Base-by-base conservation (phyloP, 2,888 invertebrate species). In the Sarcophaga caerulescens region DNA sequence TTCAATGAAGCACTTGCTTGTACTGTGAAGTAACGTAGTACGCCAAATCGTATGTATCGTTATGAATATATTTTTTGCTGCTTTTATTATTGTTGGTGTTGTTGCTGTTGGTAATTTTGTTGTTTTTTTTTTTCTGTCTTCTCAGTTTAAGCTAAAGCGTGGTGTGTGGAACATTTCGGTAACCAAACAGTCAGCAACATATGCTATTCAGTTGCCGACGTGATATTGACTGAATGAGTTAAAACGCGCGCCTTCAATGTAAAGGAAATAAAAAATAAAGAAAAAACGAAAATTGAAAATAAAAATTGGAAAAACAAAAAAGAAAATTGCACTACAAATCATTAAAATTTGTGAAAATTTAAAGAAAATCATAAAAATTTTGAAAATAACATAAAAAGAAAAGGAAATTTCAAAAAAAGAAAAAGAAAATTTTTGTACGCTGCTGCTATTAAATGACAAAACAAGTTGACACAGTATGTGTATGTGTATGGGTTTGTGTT, bases 181-280 rank as follows among this genome's bases (percentile, higher is more conserved):
- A 85, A 85, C 70, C 81, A 85, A 75, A 80, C 82, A 77, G 21
- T 1, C 10, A 60, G n/a, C 60, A 60, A 21, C 69, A 71, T 52
- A 52, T 78, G 79, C 59, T 75, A 78, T 91, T 92, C 90, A 92
- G 92, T 92, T 91, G 90, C 92, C 91, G 91, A 90, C 92, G 92
- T 90, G 93, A 91, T 92, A 92, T 90, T 92, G 93, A 92, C 90
- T 91, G 92, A 90, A 89, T 89, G 90, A 86, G 86, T 84, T 84
- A 86, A 91, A 89, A 91, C 90, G 90, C 90, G 90, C 86, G 86
- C 84, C 75, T 84, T 84, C 68, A 70, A 52, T 14, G 52, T 4
- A 52, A 17, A 52, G 17, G 52, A 52, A 52, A 62, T 77, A 62
- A 35, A 35, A 81, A 84, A 25, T 62, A 74, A 57, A 74, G 14